phyloP scores from a whole-genome alignment of 2,888 invertebrate species.

The Nephrotoma flavescens region DNA sequence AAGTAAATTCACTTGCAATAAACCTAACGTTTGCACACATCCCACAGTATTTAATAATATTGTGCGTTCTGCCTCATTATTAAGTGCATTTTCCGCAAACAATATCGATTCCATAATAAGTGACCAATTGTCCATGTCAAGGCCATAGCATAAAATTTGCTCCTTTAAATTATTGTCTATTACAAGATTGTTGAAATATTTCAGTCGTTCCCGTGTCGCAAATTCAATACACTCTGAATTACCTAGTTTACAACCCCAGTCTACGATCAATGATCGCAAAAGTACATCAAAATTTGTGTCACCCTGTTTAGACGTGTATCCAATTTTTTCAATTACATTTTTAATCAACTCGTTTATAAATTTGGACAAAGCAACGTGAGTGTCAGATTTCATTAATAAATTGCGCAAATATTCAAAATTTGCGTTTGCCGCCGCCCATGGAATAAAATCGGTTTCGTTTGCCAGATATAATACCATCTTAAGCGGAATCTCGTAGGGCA shows the following conservation, averaged over 20 bases:
- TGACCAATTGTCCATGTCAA: slow-evolving; percentile 31
- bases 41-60: slow-evolving; percentile 47
- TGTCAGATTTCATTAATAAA: background rate
- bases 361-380: background rate
- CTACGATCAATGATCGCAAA: slow-evolving; percentile 22
- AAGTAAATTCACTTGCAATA: background rate
- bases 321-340: slow-evolving; percentile 22
- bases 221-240: slow-evolving; percentile 20
- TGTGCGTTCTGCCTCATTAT: slow-evolving; percentile 43
- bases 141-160: slow-evolving; percentile 28
- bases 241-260: slow-evolving; percentile 24
- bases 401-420: slow-evolving; percentile 28
- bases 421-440: slow-evolving; percentile 48
- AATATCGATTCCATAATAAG: slow-evolving; percentile 33
- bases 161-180: slow-evolving; percentile 26
- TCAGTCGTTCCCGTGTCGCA: slow-evolving; percentile 18
- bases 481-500: slow-evolving; percentile 36
- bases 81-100: slow-evolving; percentile 34
- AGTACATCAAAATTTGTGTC: slow-evolving; percentile 23
- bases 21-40: slow-evolving; percentile 29
- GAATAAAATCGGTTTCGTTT: slow-evolving; percentile 48
- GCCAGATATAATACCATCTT: slow-evolving; percentile 40
- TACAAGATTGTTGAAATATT: slow-evolving; percentile 14
- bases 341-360: slow-evolving; percentile 15
- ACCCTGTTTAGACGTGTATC: slow-evolving; percentile 20